phyloP scores from a whole-genome alignment of 2,113 vertebrate species.

The Rhea pennata region DNA sequence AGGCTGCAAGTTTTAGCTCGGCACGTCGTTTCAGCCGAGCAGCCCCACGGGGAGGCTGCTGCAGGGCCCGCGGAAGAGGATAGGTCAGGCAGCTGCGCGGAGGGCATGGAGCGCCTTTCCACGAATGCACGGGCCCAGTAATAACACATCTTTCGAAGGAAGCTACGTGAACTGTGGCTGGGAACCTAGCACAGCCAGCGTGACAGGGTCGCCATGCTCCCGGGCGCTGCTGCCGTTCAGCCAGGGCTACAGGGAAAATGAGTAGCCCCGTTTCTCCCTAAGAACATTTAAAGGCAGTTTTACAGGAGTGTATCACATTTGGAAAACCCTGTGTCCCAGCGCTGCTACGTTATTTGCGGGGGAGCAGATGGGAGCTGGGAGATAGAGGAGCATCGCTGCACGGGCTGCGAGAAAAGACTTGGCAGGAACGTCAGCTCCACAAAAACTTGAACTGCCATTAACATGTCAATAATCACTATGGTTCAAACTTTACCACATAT shows the following conservation, averaged over 20 bases:
- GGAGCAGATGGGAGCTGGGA: neutral
- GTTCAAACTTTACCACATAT: neutral
- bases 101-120: neutral
- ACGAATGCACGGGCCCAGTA: slow-evolving; percentile 1
- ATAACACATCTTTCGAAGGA: slow-evolving; percentile 7
- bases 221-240: neutral
- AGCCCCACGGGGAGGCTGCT: neutral
- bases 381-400: neutral
- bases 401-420: neutral
- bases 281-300: slow-evolving; percentile 26
- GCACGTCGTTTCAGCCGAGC: neutral
- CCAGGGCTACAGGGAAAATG: neutral
- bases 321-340: neutral
- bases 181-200: slow-evolving; percentile 24
- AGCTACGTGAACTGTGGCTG: slow-evolving; percentile 19
- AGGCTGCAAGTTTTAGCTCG: neutral
- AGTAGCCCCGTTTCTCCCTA: neutral
- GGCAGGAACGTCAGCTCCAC: neutral
- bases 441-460: neutral
- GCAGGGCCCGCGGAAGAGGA: neutral
- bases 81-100: neutral
- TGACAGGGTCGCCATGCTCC: neutral
- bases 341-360: neutral
- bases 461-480: neutral
- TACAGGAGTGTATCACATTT: neutral